Base-by-base conservation (phyloP, 2,113 vertebrate genomes). In the Zeus faber region DNA sequence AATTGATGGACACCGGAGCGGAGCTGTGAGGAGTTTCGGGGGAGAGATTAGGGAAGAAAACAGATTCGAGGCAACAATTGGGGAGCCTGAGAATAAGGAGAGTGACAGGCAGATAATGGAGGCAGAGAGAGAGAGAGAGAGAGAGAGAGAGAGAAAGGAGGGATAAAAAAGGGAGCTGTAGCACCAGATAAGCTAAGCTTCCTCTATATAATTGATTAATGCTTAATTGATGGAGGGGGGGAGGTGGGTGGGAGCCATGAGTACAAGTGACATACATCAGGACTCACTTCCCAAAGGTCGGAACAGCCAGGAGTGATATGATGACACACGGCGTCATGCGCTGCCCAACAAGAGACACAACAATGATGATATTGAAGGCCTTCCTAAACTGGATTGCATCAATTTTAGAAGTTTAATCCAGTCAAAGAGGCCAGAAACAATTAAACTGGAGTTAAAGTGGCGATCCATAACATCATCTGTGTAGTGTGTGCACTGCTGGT, bases 1-100 rank as follows among this genome's bases (percentile, higher is more conserved):
- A 49, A 55, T 43, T 58, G 61, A 71, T 70, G 33, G 62, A 55
- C n/a, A n/a, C n/a, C n/a, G n/a, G n/a, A n/a, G n/a, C n/a, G n/a
- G n/a, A n/a, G n/a, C n/a, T 56, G 47, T 39, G 57, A 57, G 18
- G 50, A 60, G 45, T 47, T 25, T 67, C 35, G 66, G 58, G 61
- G 64, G 31, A 52, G 29, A 49, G 54, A 72, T 57, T 46, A 67
- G 53, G 59, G 61, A 25, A 2, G 37, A 31, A 55, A 37, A 48
- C 35, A 29, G 49, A 67, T 59, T 40, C 55, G 45, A 54, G n/a
- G 20, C 9, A 37, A 18, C 43, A 18, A 43, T 10, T 5, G 37
- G 13, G 22, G 7, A 24, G 39, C 31, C 13, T 33, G 31, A 46
- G 2, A 26, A 61, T 40, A 13, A 6, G 25, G 24, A 58, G n/a